Base-by-base conservation (phyloP, 2,797 vertebrate species). In the Vultur gryphus region DNA sequence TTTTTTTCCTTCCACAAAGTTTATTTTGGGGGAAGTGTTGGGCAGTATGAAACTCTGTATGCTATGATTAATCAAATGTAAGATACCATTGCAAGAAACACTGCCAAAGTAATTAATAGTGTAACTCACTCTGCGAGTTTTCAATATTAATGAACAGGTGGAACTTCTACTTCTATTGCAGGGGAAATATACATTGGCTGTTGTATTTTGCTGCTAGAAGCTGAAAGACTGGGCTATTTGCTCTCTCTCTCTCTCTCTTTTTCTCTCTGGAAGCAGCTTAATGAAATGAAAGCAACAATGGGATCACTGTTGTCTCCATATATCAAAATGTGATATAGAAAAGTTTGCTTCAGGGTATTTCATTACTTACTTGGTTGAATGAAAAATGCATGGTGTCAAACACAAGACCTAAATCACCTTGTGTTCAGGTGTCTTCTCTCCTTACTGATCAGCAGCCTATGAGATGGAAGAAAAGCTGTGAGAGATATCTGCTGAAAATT, bases 41-140 rank as follows among this genome's bases (percentile, higher is more conserved):
- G 51, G 19, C 39, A 80, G 10, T 67, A 61, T 80, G 88, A 94
- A 97, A 95, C 11, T 66, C 16, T 59, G 3, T 95, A 95, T 93
- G 94, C 62, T 97, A 69, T 94, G 73, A 97, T 95, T 96, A 96
- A 97, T 96, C 77, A 92, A 95, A 84, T 72, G 35, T 62, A 94
- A 94, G 85, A 95, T 91, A 92, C 6, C 46, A 77, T 90, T 88
- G 97, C 90, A 97, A 97, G 65, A 97, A 95, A 86, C 28, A 91
- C 81, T 97, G 90, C 67, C 95, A 92, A 82, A 72, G 33, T 98
- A 98, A 98, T 98, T 98, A 98, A 98, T 97, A 88, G 41, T 96
- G 97, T 97, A 95, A 69, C 15, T 94, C 62, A 96, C 75, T 96
- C 62, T 90, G 67, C 43, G 61, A 54, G 10, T 95, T 97, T 98